Evolutionary conservation across 53 echinoderm and acorn worm species (phyloP).

Genomic region (Astropecten irregularis): DNA sequence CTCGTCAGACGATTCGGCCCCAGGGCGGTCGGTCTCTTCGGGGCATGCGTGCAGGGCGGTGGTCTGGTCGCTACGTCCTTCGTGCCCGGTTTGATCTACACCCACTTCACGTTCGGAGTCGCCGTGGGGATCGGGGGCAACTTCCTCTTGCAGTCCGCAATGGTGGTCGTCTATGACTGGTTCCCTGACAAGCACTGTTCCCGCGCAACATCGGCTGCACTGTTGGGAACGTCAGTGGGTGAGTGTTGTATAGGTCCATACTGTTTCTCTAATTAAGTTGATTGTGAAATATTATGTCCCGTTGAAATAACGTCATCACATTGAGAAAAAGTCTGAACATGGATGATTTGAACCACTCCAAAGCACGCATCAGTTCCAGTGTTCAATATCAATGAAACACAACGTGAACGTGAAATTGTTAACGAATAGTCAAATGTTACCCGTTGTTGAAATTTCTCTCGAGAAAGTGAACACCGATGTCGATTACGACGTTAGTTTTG

Average conservation of each 20-base stretch:
- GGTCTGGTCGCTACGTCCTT: constrained; percentile 67
- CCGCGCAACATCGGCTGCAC: constrained; percentile 71
- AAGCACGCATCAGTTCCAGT: no score
- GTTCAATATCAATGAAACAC: no score
- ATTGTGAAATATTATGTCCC: no score
- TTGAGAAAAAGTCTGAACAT: no score
- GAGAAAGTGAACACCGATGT: no score
- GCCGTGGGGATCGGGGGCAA: constrained; percentile 76
- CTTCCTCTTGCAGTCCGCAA: constrained; percentile 71
- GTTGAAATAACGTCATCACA: no score
- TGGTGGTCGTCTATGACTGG: constrained; percentile 73
- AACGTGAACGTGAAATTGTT: no score
- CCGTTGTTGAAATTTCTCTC: no score
- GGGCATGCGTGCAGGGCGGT: constrained; percentile 54
- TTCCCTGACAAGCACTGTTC: constrained; percentile 75
- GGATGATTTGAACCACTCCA: no score
- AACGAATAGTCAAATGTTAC: no score
- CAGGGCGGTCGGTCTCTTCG: constrained; percentile 56
- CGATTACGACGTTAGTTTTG: no score
- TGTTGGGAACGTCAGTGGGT: constrained; percentile 81
- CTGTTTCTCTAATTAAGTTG: no score
- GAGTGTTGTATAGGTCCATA: background rate
- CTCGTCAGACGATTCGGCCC: constrained; percentile 64
- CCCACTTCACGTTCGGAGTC: constrained; percentile 81
- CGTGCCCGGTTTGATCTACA: constrained; percentile 74